These are phyloP conservation scores for Melanaphis sacchari DNA, from an alignment of 1,140 invertebrate species.

Conservation along the genomic window DNA sequence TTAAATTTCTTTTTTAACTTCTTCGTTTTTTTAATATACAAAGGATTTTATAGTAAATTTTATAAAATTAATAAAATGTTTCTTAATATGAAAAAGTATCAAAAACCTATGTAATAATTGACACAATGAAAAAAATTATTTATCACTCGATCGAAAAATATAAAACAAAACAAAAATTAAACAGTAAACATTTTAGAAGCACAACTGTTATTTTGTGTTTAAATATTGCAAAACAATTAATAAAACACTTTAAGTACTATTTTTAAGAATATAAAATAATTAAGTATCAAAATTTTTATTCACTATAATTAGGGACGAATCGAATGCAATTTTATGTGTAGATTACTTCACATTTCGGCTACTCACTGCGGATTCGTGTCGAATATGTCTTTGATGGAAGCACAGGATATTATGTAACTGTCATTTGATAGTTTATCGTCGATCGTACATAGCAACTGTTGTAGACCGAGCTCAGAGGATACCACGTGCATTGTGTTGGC, in stretches of 20 bases:
- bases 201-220: neutral
- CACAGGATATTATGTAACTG: neutral
- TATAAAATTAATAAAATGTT: neutral
- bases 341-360: neutral
- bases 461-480: neutral
- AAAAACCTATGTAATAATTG: neutral
- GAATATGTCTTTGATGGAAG: neutral
- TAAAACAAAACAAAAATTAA: neutral
- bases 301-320: neutral
- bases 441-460: neutral
- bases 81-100: neutral
- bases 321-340: neutral
- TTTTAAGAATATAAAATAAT: constrained; percentile 8
- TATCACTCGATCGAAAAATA: neutral
- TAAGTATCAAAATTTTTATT: neutral
- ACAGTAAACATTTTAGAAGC: neutral
- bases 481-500: neutral
- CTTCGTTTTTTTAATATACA: neutral
- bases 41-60: neutral
- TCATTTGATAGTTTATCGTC: constrained; percentile 16
- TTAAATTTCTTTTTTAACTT: neutral
- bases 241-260: neutral
- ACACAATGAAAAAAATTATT: neutral
- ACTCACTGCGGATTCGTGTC: neutral
- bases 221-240: neutral